Conservation (phyloP, 2,113 vertebrate species). For the Notothenia rossii region DNA sequence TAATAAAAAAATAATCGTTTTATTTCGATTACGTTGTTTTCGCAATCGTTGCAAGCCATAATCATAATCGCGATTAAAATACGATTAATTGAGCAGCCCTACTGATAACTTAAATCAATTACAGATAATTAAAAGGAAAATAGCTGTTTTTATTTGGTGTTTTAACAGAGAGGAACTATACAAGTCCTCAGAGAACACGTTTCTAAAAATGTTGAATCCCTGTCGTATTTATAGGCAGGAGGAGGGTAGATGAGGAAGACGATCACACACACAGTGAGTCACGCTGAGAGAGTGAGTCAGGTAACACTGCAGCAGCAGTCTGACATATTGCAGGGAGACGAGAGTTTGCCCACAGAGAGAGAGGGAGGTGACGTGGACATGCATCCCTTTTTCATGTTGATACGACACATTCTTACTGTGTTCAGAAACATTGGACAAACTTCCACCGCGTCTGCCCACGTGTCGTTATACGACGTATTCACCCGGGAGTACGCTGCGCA, state of each 20-base stretch:
- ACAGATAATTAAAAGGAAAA: not conserved
- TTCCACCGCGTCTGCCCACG: not conserved
- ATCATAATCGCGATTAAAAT: no score
- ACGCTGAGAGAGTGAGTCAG: constrained; percentile 63
- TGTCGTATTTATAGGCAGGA: constrained; percentile 13
- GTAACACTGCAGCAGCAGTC: constrained; percentile 25
- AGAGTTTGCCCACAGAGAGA: constrained; percentile 23
- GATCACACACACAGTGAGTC: constrained; percentile 60
- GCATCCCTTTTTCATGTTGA: not conserved
- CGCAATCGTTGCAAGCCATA: no score
- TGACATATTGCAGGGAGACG: constrained; percentile 50
- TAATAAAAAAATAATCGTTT: no score
- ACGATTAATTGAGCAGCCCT: no score
- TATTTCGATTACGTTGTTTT: no score
- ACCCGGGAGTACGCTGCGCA: no score
- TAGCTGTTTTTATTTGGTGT: not conserved
- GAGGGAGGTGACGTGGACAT: not conserved
- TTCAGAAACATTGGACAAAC: not conserved
- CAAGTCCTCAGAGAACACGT: not conserved
- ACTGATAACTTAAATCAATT: no score
- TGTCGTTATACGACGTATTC: no score
- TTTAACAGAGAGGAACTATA: not conserved
- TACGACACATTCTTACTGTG: not conserved
- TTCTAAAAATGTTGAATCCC: not conserved
- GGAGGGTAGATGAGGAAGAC: constrained; percentile 40